Base-by-base conservation (phyloP, 2,888 invertebrate genomes). In the Lamellibrachia satsuma region DNA sequence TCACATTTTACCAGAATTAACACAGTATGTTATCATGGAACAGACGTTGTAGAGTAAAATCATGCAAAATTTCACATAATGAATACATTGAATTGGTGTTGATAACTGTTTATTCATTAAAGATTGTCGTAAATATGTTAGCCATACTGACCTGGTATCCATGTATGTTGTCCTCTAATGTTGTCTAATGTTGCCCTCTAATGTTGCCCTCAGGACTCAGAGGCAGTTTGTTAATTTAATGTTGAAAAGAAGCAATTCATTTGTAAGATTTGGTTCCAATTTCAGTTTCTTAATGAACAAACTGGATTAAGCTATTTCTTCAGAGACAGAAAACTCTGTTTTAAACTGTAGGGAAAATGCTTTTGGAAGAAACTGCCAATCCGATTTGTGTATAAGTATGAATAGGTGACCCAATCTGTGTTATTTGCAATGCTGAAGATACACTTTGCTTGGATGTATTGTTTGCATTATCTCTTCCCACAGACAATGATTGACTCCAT, bases 401-500 rank as follows among this genome's bases (percentile, higher is more conserved):
- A 55, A 55, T 75, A 75, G 6, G 6, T 11, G 9, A 9, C 15
- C 22, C 15, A 60, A 15, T 75, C 75, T 75, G 75, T 22, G 22
- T 22, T 75, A 75, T 75, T 15, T 75, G 15, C 75, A 22, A 22
- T 75, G 75, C 22, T 22, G 22, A 60, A 75, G 22, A 1, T 15
- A 2, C 15, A 22, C 75, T n/a, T 75, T 92, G 52, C 15, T 75
- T n/a, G 52, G 52, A 22, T 11, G 51, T 60, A 15, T 90, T 90
- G 90, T 90, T n/a, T 91, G 51, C 92, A 9, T 90, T 92, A 93
- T 90, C 60, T 92, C 51, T 60, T 94, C 55, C 97, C 97, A 93
- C 97, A 98, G 98, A 98, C 97, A 94, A 98, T 99, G 98, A 97
- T 99, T 97, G 99, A 99, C 97, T 98, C 99, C 95, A 98, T 99